phyloP scores from a whole-genome alignment of 2,113 vertebrate genomes.

The Clupea harengus region DNA sequence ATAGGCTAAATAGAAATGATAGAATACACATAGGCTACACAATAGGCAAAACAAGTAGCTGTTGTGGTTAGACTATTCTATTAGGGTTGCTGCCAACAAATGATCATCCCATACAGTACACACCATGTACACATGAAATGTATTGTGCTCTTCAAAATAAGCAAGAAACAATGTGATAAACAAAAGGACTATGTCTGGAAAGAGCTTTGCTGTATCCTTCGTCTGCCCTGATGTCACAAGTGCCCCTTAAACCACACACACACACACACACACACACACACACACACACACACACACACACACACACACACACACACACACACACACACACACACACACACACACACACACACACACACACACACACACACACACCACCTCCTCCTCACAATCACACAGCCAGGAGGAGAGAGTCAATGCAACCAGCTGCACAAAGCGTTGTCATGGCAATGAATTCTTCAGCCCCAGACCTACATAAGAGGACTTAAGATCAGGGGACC shows the following conservation, averaged over 20 bases:
- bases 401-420: constrained; percentile 41
- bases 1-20: background rate
- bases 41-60: background rate
- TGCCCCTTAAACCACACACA: background rate
- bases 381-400: constrained; percentile 29
- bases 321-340: background rate
- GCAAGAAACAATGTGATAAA: background rate
- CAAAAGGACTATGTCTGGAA: background rate
- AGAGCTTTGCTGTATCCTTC: background rate
- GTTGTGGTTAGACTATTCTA: background rate
- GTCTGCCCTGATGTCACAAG: background rate
- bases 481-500: constrained; percentile 41
- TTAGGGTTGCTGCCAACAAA: background rate
- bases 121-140: background rate
- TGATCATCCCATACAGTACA: background rate
- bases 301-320: background rate
- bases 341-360: background rate
- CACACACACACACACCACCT: background rate
- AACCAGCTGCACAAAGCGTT: constrained; percentile 60
- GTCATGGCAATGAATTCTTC: constrained; percentile 76
- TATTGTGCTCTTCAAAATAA: background rate
- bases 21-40: background rate
- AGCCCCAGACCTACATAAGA: constrained; percentile 58
- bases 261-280: background rate
- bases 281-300: background rate